A percentile compares a stretch with the other conserved stretches of the same genome.
Evolutionary conservation across 2,888 invertebrate species (phyloP).

Genomic region (Geophilus truncorum): DNA sequence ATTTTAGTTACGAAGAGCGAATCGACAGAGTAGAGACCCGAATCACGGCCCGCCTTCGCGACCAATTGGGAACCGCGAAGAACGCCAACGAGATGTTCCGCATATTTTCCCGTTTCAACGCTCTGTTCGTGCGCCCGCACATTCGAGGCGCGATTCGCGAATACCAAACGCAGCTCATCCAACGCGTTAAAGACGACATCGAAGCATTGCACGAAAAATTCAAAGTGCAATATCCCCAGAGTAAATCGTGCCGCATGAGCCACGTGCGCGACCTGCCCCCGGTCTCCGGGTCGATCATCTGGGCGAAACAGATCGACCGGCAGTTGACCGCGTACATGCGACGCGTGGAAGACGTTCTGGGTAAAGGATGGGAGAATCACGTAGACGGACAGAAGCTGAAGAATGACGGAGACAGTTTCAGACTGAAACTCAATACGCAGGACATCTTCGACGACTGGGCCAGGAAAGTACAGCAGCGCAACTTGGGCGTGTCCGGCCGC

Average conservation of each 20-base stretch:
- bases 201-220: slow-evolving; percentile 96
- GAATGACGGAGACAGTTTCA: slow-evolving; percentile 96
- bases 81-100: slow-evolving; percentile 99
- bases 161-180: slow-evolving; percentile 98
- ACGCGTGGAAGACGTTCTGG: slow-evolving; percentile 96
- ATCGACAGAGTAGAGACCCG: slow-evolving; percentile 97
- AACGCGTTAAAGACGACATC: slow-evolving; percentile 98
- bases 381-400: slow-evolving; percentile 97
- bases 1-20: slow-evolving; percentile 75
- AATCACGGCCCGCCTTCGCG: slow-evolving; percentile 93
- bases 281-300: slow-evolving; percentile 95
- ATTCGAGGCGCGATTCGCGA: slow-evolving; percentile 98
- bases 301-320: slow-evolving; percentile 94
- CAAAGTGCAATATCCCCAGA: slow-evolving; percentile 93
- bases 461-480: slow-evolving; percentile 80
- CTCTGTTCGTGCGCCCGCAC: slow-evolving; percentile 95
- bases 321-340: slow-evolving; percentile 93
- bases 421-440: slow-evolving; percentile 89
- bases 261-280: slow-evolving; percentile 91
- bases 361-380: slow-evolving; percentile 99
- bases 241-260: slow-evolving; percentile 87
- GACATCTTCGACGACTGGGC: slow-evolving; percentile 99
- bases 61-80: slow-evolving; percentile 96
- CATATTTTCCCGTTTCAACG: slow-evolving; percentile 94
- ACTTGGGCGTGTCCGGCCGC: slow-evolving; percentile 86